Conservation (phyloP, 2,888 invertebrate species). For the Griposia aprilina region DNA sequence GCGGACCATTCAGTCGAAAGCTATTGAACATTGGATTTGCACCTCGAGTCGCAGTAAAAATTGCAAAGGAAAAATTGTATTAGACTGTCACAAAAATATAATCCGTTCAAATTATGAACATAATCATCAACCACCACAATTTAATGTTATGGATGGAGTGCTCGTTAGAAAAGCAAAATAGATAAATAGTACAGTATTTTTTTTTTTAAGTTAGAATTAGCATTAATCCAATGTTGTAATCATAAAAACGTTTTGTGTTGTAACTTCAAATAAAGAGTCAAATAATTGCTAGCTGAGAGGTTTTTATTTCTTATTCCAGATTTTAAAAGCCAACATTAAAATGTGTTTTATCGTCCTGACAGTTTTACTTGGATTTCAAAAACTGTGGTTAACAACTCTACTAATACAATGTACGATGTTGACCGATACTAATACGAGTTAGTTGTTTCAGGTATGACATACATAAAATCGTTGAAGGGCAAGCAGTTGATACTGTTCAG, state of each 20-base stretch:
- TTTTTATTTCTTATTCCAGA: neutral
- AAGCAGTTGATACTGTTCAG: slow-evolving; percentile 30
- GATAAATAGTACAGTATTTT: neutral
- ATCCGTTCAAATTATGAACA: slow-evolving; percentile 15
- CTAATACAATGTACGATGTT: neutral
- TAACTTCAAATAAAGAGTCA: neutral
- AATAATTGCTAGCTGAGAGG: neutral
- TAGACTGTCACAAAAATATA: slow-evolving; percentile 13
- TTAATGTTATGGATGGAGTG: slow-evolving; percentile 20
- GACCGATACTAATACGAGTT: neutral
- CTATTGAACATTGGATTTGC: slow-evolving; percentile 41
- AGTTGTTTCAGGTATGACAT: slow-evolving; percentile 11
- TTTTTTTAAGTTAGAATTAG: no score
- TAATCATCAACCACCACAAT: slow-evolving; percentile 30
- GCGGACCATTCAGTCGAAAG: slow-evolving; percentile 1
- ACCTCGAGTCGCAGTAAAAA: slow-evolving; percentile 45
- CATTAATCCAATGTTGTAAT: neutral
- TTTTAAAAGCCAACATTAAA: neutral
- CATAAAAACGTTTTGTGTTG: neutral
- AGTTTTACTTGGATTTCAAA: neutral
- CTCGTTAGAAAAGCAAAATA: neutral
- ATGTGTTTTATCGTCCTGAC: neutral
- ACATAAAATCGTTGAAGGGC: slow-evolving; percentile 32
- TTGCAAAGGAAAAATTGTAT: slow-evolving; percentile 41
- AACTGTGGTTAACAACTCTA: neutral